These are phyloP conservation scores for Luehdorfia chinensis DNA, from an alignment of 1,140 invertebrate genomes.

Conservation along the genomic window DNA sequence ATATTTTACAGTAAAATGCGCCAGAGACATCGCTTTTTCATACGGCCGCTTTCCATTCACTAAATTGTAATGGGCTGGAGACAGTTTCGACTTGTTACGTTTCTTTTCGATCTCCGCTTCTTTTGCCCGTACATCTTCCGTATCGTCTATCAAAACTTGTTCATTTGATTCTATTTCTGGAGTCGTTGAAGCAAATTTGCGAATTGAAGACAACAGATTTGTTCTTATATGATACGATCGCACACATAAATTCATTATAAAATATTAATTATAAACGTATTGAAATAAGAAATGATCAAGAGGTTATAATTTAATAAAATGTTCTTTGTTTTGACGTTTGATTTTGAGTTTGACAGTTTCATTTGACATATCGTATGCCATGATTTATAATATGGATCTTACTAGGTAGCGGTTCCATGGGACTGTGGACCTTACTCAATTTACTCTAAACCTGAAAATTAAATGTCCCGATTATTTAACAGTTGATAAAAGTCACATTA, in stretches of 20 bases:
- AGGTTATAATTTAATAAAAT: too few relatives aligned
- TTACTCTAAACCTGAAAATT: too few relatives aligned
- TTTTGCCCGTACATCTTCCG: constrained; percentile 45
- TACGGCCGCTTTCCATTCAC: constrained; percentile 51
- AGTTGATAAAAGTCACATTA: too few relatives aligned
- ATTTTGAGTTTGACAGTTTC: neutral
- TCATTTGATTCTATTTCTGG: constrained; percentile 55
- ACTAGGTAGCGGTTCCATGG: too few relatives aligned
- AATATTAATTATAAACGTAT: neutral
- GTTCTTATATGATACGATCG: constrained; percentile 34
- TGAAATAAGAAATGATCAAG: neutral
- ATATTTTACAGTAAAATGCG: constrained; percentile 67
- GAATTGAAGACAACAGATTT: constrained; percentile 37
- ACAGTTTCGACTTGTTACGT: constrained; percentile 55
- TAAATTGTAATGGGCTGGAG: constrained; percentile 47
- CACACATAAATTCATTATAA: constrained; percentile 59
- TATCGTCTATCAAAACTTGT: constrained; percentile 52
- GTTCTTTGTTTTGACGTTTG: too few relatives aligned
- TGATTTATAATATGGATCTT: too few relatives aligned
- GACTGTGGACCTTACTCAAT: too few relatives aligned
- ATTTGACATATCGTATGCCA: neutral
- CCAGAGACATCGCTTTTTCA: constrained; percentile 39
- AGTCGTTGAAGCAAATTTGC: constrained; percentile 41
- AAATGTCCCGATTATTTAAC: too few relatives aligned
- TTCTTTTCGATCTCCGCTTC: constrained; percentile 59